Percentiles rank a stretch among this genome's conserved stretches.
phyloP scores from a whole-genome alignment of 2,797 vertebrate species.

The Crypturellus tataupa region DNA sequence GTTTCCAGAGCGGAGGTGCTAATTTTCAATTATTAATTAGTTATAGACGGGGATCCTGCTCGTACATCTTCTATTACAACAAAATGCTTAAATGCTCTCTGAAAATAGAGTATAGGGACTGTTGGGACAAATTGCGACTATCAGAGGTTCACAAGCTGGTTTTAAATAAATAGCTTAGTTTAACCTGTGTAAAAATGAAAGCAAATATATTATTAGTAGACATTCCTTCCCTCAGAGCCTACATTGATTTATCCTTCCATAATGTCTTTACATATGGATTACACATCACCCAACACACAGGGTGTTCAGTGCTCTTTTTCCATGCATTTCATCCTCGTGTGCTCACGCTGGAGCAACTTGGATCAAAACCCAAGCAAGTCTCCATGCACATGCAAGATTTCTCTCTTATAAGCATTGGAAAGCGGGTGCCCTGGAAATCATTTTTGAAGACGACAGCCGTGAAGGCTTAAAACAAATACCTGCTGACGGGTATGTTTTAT shows the following conservation, averaged over 20 bases:
- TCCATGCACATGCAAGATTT: neutral
- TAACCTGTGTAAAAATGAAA: neutral
- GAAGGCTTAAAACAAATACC: neutral
- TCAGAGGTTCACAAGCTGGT: neutral
- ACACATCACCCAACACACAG: neutral
- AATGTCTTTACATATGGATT: neutral
- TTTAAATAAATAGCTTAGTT: neutral
- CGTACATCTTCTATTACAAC: neutral
- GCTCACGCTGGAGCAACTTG: neutral
- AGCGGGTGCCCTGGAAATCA: accelerated
- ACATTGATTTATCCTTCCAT: neutral
- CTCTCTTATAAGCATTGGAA: neutral
- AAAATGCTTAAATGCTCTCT: neutral
- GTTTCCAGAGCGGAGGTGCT: neutral
- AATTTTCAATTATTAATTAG: neutral
- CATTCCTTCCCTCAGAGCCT: neutral
- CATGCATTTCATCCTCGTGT: accelerated
- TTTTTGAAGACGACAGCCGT: neutral
- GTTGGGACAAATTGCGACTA: neutral
- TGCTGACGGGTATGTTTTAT: neutral
- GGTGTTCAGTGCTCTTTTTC: neutral
- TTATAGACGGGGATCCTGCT: neutral
- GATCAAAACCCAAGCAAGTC: neutral
- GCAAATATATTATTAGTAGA: neutral
- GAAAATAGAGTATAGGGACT: neutral